A percentile compares a stretch with the other conserved stretches of the same genome.
These are phyloP conservation scores for Pollimyrus isidori DNA, from an alignment of 2,113 vertebrate species.

Conservation along the genomic window DNA sequence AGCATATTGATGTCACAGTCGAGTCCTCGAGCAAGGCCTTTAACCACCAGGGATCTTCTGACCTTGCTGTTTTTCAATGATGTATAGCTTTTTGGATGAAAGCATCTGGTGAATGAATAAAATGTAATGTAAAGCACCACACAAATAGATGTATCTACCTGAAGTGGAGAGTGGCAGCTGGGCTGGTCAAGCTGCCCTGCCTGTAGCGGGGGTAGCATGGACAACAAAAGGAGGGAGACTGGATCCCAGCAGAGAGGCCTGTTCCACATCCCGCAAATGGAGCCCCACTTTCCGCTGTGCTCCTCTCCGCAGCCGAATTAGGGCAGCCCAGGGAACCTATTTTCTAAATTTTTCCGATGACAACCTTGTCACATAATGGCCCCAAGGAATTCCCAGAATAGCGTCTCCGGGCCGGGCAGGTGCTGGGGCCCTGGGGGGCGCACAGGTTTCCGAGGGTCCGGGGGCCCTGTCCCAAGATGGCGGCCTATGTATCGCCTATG, in stretches of 20 bases:
- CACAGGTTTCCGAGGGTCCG: background rate
- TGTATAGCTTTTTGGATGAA: background rate
- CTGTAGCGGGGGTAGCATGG: background rate
- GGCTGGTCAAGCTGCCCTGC: background rate
- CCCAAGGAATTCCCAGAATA: constrained; percentile 64
- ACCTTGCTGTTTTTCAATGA: background rate
- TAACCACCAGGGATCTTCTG: background rate
- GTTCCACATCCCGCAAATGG: background rate
- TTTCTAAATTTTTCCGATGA: constrained; percentile 60
- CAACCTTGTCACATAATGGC: constrained; percentile 47
- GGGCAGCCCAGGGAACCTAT: constrained; percentile 60
- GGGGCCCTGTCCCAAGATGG: background rate
- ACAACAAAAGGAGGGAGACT: background rate
- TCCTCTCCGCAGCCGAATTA: constrained; percentile 51
- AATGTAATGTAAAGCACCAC: background rate
- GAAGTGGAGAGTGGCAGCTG: background rate
- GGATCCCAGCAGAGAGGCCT: background rate
- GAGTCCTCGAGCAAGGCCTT: background rate
- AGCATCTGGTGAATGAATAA: background rate
- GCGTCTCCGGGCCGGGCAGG: constrained; percentile 43
- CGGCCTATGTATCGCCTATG: background rate
- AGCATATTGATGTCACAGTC: background rate
- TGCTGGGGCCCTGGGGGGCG: background rate
- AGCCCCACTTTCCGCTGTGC: background rate
- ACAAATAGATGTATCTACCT: background rate